These are phyloP conservation scores for Balanococcus diminutus DNA, from an alignment of 2,888 invertebrate genomes.

Conservation along the genomic window DNA sequence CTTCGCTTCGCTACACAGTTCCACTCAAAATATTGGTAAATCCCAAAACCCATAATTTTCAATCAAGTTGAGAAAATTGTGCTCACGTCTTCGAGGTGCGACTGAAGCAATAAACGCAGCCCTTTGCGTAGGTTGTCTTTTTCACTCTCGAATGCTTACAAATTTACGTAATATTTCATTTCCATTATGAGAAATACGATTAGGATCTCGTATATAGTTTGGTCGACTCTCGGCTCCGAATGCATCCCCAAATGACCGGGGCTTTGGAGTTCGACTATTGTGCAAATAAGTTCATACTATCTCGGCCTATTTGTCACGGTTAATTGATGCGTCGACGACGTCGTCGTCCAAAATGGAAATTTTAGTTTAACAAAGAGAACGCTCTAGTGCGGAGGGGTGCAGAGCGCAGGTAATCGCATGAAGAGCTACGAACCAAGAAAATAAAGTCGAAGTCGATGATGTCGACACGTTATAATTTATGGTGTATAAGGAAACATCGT, in stretches of 20 bases:
- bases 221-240: not conserved
- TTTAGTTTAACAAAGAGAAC: not conserved
- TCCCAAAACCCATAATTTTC: no score
- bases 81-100: not conserved
- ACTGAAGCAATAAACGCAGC: not conserved
- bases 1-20: no score
- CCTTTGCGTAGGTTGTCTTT: not conserved
- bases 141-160: not conserved
- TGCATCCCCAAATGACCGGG: not conserved
- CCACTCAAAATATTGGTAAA: no score
- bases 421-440: not conserved
- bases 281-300: slow-evolving; percentile 9
- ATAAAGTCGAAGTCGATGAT: not conserved
- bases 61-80: no score
- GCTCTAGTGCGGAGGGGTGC: not conserved
- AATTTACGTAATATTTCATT: slow-evolving; percentile 11
- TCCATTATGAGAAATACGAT: not conserved
- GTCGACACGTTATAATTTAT: not conserved
- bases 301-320: slow-evolving; percentile 10
- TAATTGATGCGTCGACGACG: slow-evolving; percentile 4
- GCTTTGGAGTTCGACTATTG: not conserved
- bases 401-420: not conserved
- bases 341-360: slow-evolving; percentile 3
- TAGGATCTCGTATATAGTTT: not conserved
- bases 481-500: not conserved